Conservation (phyloP, 2,113 vertebrate species). For the Stictonetta naevosa region DNA sequence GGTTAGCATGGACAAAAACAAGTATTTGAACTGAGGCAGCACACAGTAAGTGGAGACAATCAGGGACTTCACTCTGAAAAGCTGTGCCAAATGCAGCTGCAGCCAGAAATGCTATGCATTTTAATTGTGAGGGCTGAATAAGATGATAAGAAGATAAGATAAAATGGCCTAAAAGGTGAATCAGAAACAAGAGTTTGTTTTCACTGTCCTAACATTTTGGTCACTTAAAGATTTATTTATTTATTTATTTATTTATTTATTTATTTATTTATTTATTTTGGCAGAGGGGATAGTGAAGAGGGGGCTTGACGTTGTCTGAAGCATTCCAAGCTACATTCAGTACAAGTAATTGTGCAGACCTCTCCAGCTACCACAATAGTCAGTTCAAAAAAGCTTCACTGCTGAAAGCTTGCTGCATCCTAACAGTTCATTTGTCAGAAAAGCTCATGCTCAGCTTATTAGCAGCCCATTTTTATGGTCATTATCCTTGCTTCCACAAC, state of each 20-base stretch:
- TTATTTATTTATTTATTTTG: background rate
- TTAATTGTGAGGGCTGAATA: background rate
- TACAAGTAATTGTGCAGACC: background rate
- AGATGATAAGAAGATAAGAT: background rate
- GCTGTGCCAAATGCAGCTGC: background rate
- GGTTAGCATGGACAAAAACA: background rate
- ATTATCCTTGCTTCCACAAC: constrained; percentile 64
- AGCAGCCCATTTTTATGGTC: constrained; percentile 52
- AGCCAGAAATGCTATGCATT: background rate
- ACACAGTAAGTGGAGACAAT: background rate
- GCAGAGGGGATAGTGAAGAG: accelerated
- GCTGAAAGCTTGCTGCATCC: constrained; percentile 16
- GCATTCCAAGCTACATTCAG: background rate
- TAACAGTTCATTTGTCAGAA: constrained; percentile 57
- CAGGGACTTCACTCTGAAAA: background rate
- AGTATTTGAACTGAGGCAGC: background rate
- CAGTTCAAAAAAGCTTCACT: constrained; percentile 8
- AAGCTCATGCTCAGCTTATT: constrained; percentile 61
- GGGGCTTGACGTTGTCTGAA: background rate
- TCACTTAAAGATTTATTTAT: background rate
- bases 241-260: background rate
- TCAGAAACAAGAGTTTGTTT: background rate
- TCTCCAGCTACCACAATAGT: background rate
- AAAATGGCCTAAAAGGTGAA: background rate
- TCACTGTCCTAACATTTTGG: background rate